phyloP scores from a whole-genome alignment of 2,888 invertebrate species.

The Ochropleura plecta region DNA sequence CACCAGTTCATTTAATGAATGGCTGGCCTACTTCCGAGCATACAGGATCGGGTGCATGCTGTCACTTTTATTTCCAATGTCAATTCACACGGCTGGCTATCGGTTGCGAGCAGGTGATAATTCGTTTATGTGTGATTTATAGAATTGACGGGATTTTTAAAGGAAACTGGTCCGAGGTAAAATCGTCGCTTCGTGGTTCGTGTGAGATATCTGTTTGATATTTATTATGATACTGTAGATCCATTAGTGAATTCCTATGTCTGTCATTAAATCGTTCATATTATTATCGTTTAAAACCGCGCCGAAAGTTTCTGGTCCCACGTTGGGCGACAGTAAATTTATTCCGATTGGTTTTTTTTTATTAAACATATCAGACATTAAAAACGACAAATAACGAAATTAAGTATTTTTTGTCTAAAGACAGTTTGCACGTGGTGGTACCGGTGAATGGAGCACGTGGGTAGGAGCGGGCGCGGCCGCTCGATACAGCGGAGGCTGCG shows the following conservation, averaged over 20 bases:
- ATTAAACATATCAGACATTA: neutral
- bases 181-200: neutral
- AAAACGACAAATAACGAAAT: slow-evolving; percentile 41
- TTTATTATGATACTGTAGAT: neutral
- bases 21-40: slow-evolving; percentile 63
- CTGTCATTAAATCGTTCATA: neutral
- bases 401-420: slow-evolving; percentile 63
- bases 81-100: slow-evolving; percentile 50
- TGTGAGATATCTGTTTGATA: slow-evolving; percentile 15
- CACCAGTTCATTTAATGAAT: slow-evolving; percentile 66
- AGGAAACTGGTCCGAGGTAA: neutral
- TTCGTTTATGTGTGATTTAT: slow-evolving; percentile 42
- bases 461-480: slow-evolving; percentile 80
- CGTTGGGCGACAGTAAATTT: slow-evolving; percentile 63
- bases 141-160: slow-evolving; percentile 21
- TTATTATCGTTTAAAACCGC: neutral
- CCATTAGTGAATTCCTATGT: neutral
- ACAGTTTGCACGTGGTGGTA: slow-evolving; percentile 74
- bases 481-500: slow-evolving; percentile 87
- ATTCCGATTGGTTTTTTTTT: neutral
- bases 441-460: slow-evolving; percentile 85
- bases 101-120: slow-evolving; percentile 35
- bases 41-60: slow-evolving; percentile 64
- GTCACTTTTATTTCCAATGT: slow-evolving; percentile 68
- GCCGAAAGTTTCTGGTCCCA: slow-evolving; percentile 16